Evolutionary conservation across 2,113 vertebrate genomes (phyloP).

Genomic region (Cromileptes altivelis): DNA sequence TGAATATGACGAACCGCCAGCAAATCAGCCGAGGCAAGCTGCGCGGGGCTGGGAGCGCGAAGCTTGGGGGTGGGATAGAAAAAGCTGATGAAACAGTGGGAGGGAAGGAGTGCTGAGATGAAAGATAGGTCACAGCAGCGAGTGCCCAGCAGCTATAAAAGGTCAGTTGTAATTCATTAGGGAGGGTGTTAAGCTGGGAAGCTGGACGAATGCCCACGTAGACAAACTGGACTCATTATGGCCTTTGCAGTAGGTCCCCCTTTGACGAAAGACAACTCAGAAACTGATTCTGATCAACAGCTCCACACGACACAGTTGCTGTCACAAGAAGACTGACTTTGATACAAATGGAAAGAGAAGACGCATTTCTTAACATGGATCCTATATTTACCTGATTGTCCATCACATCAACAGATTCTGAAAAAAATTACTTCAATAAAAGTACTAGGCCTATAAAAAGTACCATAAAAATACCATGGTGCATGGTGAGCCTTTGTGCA

Average conservation of each 20-base stretch:
- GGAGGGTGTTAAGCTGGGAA: slow-evolving; percentile 45
- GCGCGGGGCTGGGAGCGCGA: background rate
- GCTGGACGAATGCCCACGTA: slow-evolving; percentile 22
- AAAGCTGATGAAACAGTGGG: slow-evolving; percentile 29
- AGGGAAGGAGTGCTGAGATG: slow-evolving; percentile 37
- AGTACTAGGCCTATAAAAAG: background rate
- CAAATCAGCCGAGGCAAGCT: slow-evolving; percentile 30
- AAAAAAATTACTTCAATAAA: background rate
- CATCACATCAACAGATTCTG: background rate
- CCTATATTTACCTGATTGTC: background rate
- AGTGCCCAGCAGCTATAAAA: slow-evolving; percentile 64
- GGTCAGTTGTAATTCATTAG: slow-evolving; percentile 68
- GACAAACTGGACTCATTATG: slow-evolving; percentile 28
- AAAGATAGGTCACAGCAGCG: slow-evolving; percentile 53
- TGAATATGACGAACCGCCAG: slow-evolving; percentile 19
- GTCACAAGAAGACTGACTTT: slow-evolving; percentile 17
- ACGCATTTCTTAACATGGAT: background rate
- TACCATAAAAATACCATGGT: background rate
- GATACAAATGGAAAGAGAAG: background rate
- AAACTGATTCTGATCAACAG: slow-evolving; percentile 26
- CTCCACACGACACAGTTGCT: background rate
- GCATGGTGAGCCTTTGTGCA: background rate
- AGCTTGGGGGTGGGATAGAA: background rate
- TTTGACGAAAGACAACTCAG: slow-evolving; percentile 24
- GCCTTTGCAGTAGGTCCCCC: slow-evolving; percentile 30